Evolutionary conservation across 2,113 vertebrate species (phyloP), one percentile per base, ranked within the genome.

Genomic region (Heteronetta atricapilla): DNA sequence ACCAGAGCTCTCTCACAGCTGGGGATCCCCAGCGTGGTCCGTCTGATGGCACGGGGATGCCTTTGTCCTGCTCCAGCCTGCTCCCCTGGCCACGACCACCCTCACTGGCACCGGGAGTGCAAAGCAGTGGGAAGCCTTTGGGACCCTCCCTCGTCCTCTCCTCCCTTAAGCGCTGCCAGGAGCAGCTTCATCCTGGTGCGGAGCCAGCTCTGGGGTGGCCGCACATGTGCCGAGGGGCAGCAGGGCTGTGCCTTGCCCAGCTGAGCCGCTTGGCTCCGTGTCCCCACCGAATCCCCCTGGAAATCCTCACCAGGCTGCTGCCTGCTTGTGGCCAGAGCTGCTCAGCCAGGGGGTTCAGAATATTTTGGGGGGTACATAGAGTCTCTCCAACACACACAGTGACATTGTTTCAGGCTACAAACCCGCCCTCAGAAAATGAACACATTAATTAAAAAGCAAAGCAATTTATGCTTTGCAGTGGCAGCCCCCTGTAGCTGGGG

Each of bases 301-400:
- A 83, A 93, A 84, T 86, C 92, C 86, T 93, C 80, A 13, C 80
- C 42, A 70, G 82, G 33, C 74, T 83, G 63, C 72, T 85, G 75
- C 82, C 74, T 29, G 46, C 82, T 66, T 7, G 19, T 6, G 15
- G 36, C 62, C 62, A 42, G 62, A 29, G 17, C 12, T 40, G 17
- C 33, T n/a, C 58, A n/a, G 58, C 31, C 58, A 59, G 20, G 19
- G 20, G 33, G 18, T 23, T 40, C 38, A 29, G 29, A 13, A 20
- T 40, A 19, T 38, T 8, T 38, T 13, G 4, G 38, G 36, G 26
- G 18, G 38, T 31, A 29, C 15, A 16, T 8, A 10, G 52, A 53
- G 26, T 28, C 26, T 55, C 50, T 52, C 23, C 50, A 52, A 38
- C 36, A 64, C 36, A 26, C 36, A 64, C 25, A 64, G 26, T 23